These are phyloP conservation scores for Cephalopterus ornatus DNA, from an alignment of 2,113 vertebrate species.

Conservation along the genomic window DNA sequence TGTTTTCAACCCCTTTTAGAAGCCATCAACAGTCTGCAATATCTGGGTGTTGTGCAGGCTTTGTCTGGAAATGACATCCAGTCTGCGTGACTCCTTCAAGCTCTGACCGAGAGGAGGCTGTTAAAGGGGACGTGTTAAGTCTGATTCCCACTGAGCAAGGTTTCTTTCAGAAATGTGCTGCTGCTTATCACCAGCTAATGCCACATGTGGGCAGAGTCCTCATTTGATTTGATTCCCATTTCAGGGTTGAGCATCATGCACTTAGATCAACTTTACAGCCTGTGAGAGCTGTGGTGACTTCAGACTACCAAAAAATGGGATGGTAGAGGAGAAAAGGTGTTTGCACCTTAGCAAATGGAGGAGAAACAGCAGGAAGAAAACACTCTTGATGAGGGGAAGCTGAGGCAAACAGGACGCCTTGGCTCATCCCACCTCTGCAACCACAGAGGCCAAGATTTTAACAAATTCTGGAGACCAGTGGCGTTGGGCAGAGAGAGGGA, in stretches of 20 bases:
- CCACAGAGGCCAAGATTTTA: not conserved
- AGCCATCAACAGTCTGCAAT: constrained; percentile 18
- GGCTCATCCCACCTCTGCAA: not conserved
- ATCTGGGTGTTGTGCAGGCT: not conserved
- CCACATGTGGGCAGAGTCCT: not conserved
- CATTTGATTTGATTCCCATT: not conserved
- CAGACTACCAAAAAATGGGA: not conserved
- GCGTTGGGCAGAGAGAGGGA: not conserved
- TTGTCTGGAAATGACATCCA: not conserved
- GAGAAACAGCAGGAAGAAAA: not conserved
- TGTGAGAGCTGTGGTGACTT: not conserved
- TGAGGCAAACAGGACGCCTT: not conserved
- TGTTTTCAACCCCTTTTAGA: constrained; percentile 31
- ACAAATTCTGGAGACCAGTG: not conserved
- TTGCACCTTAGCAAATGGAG: not conserved
- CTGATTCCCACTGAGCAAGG: not conserved
- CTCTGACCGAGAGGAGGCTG: not conserved
- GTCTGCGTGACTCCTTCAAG: not conserved
- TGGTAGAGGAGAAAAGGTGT: not conserved
- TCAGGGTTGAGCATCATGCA: fast-evolving
- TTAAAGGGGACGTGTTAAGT: not conserved
- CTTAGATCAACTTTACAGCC: not conserved
- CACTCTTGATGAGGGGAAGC: not conserved
- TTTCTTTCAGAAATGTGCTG: not conserved
- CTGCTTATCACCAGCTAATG: not conserved